Conservation (phyloP, 1,140 invertebrate species). For the Ylistrum balloti region DNA sequence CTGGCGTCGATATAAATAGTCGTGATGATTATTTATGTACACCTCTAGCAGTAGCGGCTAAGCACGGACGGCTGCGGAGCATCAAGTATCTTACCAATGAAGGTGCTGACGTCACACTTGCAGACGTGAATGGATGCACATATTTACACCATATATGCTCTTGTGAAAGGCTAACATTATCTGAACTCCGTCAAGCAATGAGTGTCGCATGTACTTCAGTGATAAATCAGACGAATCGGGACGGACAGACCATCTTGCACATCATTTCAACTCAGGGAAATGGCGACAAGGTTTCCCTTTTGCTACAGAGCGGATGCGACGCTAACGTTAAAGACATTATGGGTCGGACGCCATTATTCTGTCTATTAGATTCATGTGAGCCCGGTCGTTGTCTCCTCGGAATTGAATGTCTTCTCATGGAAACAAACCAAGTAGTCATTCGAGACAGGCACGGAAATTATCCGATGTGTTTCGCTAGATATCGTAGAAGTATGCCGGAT, state of each 20-base stretch:
- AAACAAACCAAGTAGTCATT: slow-evolving; percentile 40
- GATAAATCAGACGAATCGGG: background rate
- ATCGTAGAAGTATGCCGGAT: background rate
- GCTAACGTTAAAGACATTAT: background rate
- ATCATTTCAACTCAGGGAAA: background rate
- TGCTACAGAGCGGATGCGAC: slow-evolving; percentile 35
- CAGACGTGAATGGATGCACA: background rate
- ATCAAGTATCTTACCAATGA: background rate
- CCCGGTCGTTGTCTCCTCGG: slow-evolving; percentile 11
- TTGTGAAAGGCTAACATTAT: background rate
- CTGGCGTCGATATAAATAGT: slow-evolving; percentile 39
- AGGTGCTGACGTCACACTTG: background rate
- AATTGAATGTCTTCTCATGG: background rate
- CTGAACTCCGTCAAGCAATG: background rate
- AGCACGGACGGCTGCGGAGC: background rate
- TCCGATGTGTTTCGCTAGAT: background rate
- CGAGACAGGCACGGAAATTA: background rate
- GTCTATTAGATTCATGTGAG: slow-evolving; percentile 41
- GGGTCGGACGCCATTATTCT: slow-evolving; percentile 37
- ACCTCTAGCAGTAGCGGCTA: background rate
- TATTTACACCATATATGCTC: background rate
- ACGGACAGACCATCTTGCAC: slow-evolving; percentile 9
- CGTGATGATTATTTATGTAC: background rate
- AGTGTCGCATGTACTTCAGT: background rate
- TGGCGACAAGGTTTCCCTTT: background rate